Evolutionary conservation across 2,113 vertebrate genomes (phyloP), one percentile per base, ranked within the genome.

Genomic region (Ptilonorhynchus violaceus): DNA sequence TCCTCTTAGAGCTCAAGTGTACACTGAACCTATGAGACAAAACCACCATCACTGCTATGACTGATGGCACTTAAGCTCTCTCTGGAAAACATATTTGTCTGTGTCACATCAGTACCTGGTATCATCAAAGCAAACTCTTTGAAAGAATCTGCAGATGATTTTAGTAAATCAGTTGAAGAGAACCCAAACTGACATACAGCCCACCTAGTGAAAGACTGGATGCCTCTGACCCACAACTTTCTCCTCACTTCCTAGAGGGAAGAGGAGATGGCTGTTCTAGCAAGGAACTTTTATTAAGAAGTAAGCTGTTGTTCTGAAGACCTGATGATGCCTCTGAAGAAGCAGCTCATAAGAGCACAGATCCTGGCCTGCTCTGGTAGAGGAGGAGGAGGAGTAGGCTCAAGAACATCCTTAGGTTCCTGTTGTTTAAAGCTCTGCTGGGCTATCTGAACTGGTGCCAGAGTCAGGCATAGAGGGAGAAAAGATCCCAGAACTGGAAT

Each of bases 261-360:
- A 70, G 12, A 66, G 13, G 9, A 85, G n/a, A 49, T 3, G 31
- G 37, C 58, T 53, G 10, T 11, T 88, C 23, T 10, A 78, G 28
- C 30, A 59, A 47, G 16, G 4, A 67, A 72, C 6, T 28, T 42
- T 14, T 15, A 35, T 21, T 64, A 74, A 69, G 31, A 46, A 73
- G 31, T 3, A 4, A 86, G 15, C 37, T 52, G 63, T 14, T 33
- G 56, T 31, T 68, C 28, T 33, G 28, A 64, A 83, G n/a, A 77
- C 24, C 21, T 64, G 28, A 24, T 0, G 0, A 23, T 68, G 23
- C 44, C 31, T 56, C 31, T 52, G 44, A 64, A 59, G 19, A 6
- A 2, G 19, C 56, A 85, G 50, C 23, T 63, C 47, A 17, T 6
- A 5, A 49, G 7, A 63, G 24, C 56, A 63, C 23, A 79, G 37